Conservation (phyloP, 2,797 vertebrate genomes). For the Notoglanidium macrostoma region DNA sequence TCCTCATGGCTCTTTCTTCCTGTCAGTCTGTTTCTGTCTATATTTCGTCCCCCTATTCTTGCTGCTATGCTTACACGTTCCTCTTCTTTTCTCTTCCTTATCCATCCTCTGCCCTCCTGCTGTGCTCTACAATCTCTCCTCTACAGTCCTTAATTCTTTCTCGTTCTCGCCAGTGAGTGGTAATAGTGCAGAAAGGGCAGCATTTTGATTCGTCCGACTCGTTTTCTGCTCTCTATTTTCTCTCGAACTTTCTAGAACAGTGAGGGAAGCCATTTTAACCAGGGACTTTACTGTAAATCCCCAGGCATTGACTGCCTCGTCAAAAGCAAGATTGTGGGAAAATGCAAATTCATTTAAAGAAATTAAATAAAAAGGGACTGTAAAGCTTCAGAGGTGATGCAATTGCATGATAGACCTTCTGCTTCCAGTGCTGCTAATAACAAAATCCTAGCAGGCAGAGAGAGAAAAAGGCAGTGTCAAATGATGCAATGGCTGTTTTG, state of each 20-base stretch:
- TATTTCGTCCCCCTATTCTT: slow-evolving; percentile 8
- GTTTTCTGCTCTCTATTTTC: slow-evolving; percentile 32
- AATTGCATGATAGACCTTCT: slow-evolving; percentile 16
- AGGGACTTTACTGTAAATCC: slow-evolving; percentile 19
- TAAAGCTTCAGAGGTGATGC: slow-evolving; percentile 4
- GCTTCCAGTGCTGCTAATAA: neutral
- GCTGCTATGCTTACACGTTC: neutral
- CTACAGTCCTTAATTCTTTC: slow-evolving; percentile 19
- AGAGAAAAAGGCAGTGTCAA: neutral
- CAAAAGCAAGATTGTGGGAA: slow-evolving; percentile 31
- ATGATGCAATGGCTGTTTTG: neutral
- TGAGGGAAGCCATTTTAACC: slow-evolving; percentile 25
- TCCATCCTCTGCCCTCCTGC: slow-evolving; percentile 30
- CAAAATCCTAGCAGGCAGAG: neutral
- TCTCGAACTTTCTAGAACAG: slow-evolving; percentile 27
- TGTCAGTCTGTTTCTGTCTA: neutral
- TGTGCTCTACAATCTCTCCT: neutral
- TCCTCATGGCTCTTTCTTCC: neutral
- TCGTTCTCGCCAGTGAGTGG: slow-evolving; percentile 23
- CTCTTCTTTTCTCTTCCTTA: slow-evolving; percentile 9
- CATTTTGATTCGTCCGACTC: slow-evolving; percentile 42
- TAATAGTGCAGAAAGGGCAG: slow-evolving; percentile 33
- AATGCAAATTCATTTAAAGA: slow-evolving; percentile 20
- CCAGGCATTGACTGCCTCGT: neutral
- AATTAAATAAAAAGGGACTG: slow-evolving; percentile 7